Percentiles rank a stretch among this genome's conserved stretches.
phyloP scores from a whole-genome alignment of 2,113 vertebrate species.

The Dolichotis patagonum region DNA sequence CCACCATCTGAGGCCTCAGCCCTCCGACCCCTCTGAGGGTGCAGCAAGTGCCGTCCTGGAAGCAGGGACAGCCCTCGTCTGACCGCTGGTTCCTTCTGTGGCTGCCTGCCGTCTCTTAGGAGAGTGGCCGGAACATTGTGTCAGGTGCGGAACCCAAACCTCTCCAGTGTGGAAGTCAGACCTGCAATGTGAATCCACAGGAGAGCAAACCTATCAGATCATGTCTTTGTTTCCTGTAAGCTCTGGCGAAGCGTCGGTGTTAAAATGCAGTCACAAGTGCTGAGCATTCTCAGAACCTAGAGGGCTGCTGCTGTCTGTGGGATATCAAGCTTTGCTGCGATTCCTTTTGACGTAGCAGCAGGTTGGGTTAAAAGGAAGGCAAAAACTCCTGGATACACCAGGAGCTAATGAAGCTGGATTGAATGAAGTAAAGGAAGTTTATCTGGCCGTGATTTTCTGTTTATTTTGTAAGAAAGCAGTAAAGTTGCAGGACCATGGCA shows the following conservation, averaged over 20 bases:
- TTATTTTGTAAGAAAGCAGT: slow-evolving; percentile 6
- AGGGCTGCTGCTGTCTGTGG: neutral
- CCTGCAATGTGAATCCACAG: neutral
- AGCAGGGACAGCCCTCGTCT: neutral
- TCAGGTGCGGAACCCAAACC: neutral
- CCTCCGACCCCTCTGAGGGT: too few species aligned
- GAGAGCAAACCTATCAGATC: neutral
- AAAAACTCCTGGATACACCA: neutral
- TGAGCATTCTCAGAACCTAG: neutral
- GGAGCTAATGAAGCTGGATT: neutral
- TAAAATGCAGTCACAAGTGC: neutral
- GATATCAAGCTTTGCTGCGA: neutral
- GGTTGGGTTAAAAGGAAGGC: slow-evolving; percentile 3
- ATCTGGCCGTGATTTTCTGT: neutral
- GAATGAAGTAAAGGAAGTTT: neutral
- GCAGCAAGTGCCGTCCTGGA: too few species aligned
- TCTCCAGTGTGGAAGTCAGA: neutral
- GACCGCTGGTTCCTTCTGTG: neutral
- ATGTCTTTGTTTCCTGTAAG: neutral
- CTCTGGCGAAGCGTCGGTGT: neutral
- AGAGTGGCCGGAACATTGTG: neutral
- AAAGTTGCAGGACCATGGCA: neutral
- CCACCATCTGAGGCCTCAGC: neutral
- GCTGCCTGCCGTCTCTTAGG: neutral
- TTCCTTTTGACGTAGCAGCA: neutral